These are phyloP conservation scores for Lophotriccus pileatus DNA, from an alignment of 2,797 vertebrate species.

Conservation along the genomic window DNA sequence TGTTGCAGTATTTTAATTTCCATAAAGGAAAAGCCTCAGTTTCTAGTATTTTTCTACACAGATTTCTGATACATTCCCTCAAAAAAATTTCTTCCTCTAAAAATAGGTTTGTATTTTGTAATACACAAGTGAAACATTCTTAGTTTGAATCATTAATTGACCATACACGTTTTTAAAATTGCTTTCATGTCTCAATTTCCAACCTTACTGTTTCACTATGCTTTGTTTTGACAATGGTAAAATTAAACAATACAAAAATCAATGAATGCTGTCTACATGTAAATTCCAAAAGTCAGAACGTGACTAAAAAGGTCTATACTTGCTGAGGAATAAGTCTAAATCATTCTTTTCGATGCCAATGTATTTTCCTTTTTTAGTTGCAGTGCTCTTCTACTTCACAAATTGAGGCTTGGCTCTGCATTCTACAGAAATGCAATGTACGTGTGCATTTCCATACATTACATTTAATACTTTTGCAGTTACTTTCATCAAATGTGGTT, in stretches of 20 bases:
- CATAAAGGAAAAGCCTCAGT: neutral
- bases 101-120: neutral
- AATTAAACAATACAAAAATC: neutral
- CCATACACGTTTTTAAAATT: neutral
- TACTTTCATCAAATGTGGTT: neutral
- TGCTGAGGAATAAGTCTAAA: neutral
- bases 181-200: neutral
- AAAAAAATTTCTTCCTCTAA: accelerated
- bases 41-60: neutral
- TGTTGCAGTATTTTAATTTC: neutral
- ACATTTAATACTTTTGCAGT: neutral
- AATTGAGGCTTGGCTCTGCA: neutral
- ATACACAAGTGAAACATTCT: neutral
- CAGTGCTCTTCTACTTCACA: neutral
- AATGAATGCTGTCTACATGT: neutral
- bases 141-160: neutral
- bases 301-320: neutral
- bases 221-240: neutral
- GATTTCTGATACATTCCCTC: neutral
- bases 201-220: neutral
- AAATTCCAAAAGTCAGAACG: neutral
- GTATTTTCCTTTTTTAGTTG: neutral
- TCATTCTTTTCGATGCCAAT: neutral
- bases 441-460: neutral
- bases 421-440: neutral